phyloP scores from a whole-genome alignment of 1,140 invertebrate genomes.

The Ooceraea biroi region DNA sequence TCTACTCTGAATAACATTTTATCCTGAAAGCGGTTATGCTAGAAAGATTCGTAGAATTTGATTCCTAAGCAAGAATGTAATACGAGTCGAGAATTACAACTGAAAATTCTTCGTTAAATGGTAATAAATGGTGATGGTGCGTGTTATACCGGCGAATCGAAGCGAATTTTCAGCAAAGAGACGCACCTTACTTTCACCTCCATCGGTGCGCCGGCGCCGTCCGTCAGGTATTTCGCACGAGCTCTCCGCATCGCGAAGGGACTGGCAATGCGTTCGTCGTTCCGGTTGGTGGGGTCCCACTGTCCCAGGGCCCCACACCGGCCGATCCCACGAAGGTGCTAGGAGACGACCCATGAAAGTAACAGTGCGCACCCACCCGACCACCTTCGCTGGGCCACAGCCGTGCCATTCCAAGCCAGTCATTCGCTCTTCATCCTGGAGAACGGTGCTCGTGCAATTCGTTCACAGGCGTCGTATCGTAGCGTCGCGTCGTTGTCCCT shows the following conservation, averaged over 20 bases:
- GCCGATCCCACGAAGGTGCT: constrained; percentile 45
- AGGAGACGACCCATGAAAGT: constrained; percentile 84
- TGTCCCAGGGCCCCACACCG: constrained; percentile 42
- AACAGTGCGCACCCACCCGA: constrained; percentile 78
- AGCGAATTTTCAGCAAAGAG: constrained; percentile 14
- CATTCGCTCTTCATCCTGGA: constrained; percentile 68
- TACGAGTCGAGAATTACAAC: background rate
- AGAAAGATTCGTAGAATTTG: too few species aligned
- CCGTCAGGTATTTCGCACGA: constrained; percentile 40
- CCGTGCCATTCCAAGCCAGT: constrained; percentile 68
- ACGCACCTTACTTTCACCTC: constrained; percentile 84
- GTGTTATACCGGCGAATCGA: background rate
- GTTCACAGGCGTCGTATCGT: constrained; percentile 8
- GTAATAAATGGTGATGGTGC: background rate
- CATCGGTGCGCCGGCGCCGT: constrained; percentile 26
- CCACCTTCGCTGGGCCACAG: constrained; percentile 31
- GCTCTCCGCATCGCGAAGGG: constrained; percentile 45
- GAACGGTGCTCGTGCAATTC: constrained; percentile 64
- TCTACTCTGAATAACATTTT: too few species aligned
- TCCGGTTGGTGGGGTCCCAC: constrained; percentile 70
- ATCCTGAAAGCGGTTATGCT: too few species aligned
- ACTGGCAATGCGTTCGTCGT: constrained; percentile 69
- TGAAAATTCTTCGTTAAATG: background rate
- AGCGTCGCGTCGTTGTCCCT: constrained; percentile 30
- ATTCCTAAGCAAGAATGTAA: too few species aligned